Base-by-base conservation (phyloP, 2,113 vertebrate species). In the Albula glossodonta region DNA sequence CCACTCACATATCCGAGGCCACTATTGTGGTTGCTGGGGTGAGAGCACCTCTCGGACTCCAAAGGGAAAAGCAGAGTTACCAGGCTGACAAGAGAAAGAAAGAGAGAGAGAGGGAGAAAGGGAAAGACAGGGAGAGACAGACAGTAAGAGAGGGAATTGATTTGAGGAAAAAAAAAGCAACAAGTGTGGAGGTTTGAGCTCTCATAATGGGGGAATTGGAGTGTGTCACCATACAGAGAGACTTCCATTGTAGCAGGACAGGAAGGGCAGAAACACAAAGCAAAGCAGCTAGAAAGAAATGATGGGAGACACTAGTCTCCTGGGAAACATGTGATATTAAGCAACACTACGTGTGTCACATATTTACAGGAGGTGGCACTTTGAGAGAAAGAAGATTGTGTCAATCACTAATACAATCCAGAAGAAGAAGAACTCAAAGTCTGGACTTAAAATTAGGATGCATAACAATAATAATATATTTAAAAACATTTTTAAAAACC, bases 21-120 rank as follows among this genome's bases (percentile, higher is more conserved):
- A 6, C 50, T 66, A 41, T 85, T 51, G 48, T 17, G 74, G 88
- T 89, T 87, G 87, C 88, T 86, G 52, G 83, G 88, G 86, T 85
- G 86, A 89, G 74, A 41, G 25, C 77, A 11, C 83, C 83, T 89
- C 83, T 41, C 52, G 81, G 77, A 70, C 88, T 87, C 84, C 63
- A 77, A 52, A 80, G 84, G 88, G 70, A 74, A 19, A 74, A 22
- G 22, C 70, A 25, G 70, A 74, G 25, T 66, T 66, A 48, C 82
- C 60, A 83, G 4, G n/a, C 50, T 19, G 41, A 84, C 51, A 70
- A 84, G 70, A 53, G 66, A 50, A 11, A 51, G n/a, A 31, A n/a
- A 25, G 11, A 13, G 48, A 63, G 3, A 51, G 8, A 17, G 79
- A 50, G 17, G 17, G 63, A 70, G 19, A 13, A 19, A 60, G 56